Percentiles rank a stretch among this genome's conserved stretches.
Conservation (phyloP, 2,888 invertebrate genomes). For the Serripes groenlandicus region DNA sequence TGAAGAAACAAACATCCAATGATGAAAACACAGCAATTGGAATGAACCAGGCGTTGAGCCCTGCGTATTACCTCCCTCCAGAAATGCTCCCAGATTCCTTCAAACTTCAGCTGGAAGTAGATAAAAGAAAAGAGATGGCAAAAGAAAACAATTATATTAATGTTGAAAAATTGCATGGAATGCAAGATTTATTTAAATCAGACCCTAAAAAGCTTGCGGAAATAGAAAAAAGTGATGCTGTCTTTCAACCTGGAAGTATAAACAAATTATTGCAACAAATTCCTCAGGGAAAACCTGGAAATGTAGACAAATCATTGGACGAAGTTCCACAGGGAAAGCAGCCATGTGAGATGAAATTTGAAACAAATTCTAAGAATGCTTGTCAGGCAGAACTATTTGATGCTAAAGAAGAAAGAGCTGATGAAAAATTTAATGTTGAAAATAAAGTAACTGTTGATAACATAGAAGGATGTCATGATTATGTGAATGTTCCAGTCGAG, state of each 20-base stretch:
- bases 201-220: slow-evolving; percentile 72
- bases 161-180: slow-evolving; percentile 24
- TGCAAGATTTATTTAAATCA: slow-evolving; percentile 43
- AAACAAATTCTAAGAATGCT: neutral
- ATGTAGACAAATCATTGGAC: neutral
- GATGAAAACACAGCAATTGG: slow-evolving; percentile 10
- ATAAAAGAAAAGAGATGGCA: slow-evolving; percentile 19
- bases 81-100: slow-evolving; percentile 67
- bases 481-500: slow-evolving; percentile 38
- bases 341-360: neutral
- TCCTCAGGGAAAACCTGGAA: neutral
- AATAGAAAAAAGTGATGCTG: slow-evolving; percentile 62
- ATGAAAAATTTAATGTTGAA: neutral
- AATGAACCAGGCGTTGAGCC: slow-evolving; percentile 28
- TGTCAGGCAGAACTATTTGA: neutral
- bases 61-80: slow-evolving; percentile 53
- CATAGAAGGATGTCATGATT: slow-evolving; percentile 10
- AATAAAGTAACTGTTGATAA: neutral
- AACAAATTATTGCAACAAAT: neutral
- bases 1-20: slow-evolving; percentile 12
- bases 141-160: slow-evolving; percentile 48
- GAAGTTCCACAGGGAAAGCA: neutral
- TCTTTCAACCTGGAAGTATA: slow-evolving; percentile 7
- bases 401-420: neutral
- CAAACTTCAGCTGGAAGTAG: slow-evolving; percentile 62